A percentile compares a stretch with the other conserved stretches of the same genome.
phyloP scores from a whole-genome alignment of 2,888 invertebrate species.

The Neelides folsomi region DNA sequence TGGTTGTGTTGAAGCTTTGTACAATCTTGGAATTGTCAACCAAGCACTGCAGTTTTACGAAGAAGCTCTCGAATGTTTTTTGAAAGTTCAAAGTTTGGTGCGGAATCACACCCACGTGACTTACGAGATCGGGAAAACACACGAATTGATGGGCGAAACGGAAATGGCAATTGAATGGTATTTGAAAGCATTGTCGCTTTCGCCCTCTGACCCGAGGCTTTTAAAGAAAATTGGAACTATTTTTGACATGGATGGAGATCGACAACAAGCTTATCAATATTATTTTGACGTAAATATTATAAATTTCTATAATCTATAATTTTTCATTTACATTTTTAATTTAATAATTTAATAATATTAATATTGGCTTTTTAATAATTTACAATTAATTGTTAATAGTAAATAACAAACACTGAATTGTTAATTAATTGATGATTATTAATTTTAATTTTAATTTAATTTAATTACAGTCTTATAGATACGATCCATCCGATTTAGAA shows the following conservation, averaged over 20 bases:
- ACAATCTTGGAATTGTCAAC: conserved; percentile 62
- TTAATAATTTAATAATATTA: not conserved
- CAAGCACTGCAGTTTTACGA: conserved; percentile 56
- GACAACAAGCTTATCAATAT: conserved; percentile 74
- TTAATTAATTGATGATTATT: not conserved
- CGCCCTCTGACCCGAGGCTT: conserved; percentile 78
- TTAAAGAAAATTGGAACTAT: conserved; percentile 78
- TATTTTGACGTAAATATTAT: conserved; percentile 52
- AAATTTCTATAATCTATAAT: conserved; percentile 1
- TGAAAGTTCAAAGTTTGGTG: conserved; percentile 52
- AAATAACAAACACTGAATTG: no score
- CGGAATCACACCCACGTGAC: conserved; percentile 58
- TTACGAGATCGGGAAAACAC: conserved; percentile 63
- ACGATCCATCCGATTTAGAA: conserved; percentile 56
- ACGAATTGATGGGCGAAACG: conserved; percentile 51
- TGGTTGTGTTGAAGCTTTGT: conserved; percentile 68
- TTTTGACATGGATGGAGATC: conserved; percentile 79
- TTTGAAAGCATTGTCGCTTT: conserved; percentile 63
- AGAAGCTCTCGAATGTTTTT: conserved; percentile 64
- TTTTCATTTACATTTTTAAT: not conserved
- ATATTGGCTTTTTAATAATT: no score
- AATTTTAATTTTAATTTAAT: not conserved
- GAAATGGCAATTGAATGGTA: conserved; percentile 47
- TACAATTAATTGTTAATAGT: no score
- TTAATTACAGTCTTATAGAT: conserved; percentile 48